Evolutionary conservation across 2,888 invertebrate species (phyloP).

Genomic region (Melinopterus prodromus): DNA sequence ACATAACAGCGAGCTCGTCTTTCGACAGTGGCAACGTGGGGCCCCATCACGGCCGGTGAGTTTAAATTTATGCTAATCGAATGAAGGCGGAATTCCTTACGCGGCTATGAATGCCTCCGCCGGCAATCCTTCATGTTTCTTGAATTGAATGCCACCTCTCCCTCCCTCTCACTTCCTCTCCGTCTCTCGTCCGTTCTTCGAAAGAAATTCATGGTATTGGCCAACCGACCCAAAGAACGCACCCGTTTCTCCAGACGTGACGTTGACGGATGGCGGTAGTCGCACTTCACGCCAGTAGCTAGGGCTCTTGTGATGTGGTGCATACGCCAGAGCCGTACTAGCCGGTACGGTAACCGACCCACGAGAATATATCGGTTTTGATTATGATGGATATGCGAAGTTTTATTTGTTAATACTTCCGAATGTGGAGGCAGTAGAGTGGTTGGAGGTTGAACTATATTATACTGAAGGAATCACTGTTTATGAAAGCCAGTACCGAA

Average conservation of each 20-base stretch:
- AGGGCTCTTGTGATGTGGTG: background rate
- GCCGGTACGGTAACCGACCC: background rate
- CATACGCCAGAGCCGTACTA: background rate
- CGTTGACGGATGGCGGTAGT: slow-evolving; percentile 52
- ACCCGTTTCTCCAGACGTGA: slow-evolving; percentile 45
- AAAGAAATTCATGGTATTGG: slow-evolving; percentile 53
- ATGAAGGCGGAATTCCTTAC: slow-evolving; percentile 45
- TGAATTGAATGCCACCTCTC: slow-evolving; percentile 48
- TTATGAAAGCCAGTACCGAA: too few relatives aligned
- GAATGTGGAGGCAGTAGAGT: background rate
- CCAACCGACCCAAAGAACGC: slow-evolving; percentile 50
- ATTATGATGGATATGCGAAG: background rate
- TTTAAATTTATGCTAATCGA: slow-evolving; percentile 53
- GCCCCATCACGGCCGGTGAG: slow-evolving; percentile 85
- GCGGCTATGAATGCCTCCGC: slow-evolving; percentile 44
- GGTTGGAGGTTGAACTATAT: background rate
- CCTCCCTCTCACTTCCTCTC: background rate
- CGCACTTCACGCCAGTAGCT: background rate
- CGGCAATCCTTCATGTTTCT: slow-evolving; percentile 49
- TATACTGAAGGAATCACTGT: too few relatives aligned
- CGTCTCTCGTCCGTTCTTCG: slow-evolving; percentile 25
- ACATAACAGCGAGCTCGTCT: slow-evolving; percentile 85
- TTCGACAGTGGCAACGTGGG: slow-evolving; percentile 88
- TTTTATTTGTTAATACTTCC: background rate
- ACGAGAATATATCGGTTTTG: background rate